Evolutionary conservation across 2,888 invertebrate species (phyloP).

Genomic region (Athalia rosae): DNA sequence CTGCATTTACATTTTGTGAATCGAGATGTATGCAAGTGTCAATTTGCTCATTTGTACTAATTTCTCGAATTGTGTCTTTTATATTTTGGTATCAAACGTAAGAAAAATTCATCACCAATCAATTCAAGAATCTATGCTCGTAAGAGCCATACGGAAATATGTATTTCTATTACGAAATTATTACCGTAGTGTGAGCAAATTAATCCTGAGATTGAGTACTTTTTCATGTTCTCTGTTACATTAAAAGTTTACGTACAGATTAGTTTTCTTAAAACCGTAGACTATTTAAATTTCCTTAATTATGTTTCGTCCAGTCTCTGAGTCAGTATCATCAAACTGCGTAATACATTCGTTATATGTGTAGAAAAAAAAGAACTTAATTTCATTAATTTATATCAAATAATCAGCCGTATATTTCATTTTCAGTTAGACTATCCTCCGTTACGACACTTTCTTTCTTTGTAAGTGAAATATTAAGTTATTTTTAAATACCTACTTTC

Average conservation of each 20-base stretch:
- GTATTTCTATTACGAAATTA: neutral
- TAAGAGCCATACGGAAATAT: slow-evolving; percentile 15
- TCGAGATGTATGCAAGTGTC: neutral
- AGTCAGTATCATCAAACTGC: slow-evolving; percentile 2
- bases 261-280: slow-evolving; percentile 8
- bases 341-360: slow-evolving; percentile 8
- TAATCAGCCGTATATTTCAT: slow-evolving; percentile 19
- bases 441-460: neutral
- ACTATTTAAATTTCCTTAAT: neutral
- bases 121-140: slow-evolving; percentile 14
- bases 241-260: neutral
- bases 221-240: neutral
- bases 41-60: slow-evolving; percentile 36
- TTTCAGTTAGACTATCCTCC: slow-evolving; percentile 20
- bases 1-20: slow-evolving; percentile 9
- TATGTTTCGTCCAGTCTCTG: slow-evolving; percentile 30
- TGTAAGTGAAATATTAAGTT: neutral
- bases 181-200: slow-evolving; percentile 27
- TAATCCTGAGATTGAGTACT: slow-evolving; percentile 32
- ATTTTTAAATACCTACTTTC: neutral
- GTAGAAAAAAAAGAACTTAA: neutral
- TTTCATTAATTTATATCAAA: slow-evolving; percentile 23
- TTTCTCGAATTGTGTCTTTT: slow-evolving; percentile 1
- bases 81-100: neutral
- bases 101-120: slow-evolving; percentile 17